Conservation (phyloP, 2,113 vertebrate genomes). For the Mustelus asterias region DNA sequence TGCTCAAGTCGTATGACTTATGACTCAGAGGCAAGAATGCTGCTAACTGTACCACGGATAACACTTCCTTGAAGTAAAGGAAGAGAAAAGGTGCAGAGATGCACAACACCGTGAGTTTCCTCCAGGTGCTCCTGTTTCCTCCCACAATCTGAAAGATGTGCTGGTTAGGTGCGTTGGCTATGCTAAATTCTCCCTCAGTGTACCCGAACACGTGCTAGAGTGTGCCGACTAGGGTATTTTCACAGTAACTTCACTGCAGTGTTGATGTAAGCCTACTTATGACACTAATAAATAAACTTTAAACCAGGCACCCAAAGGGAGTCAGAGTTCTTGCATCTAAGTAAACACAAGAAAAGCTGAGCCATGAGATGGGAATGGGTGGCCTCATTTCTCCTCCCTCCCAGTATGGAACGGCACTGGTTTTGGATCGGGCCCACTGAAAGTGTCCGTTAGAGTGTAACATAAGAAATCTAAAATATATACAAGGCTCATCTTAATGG, state of each 20-base stretch:
- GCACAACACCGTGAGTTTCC: neutral
- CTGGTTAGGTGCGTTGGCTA: too few relatives aligned
- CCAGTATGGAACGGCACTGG: neutral
- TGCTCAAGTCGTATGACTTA: neutral
- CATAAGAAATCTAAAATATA: neutral
- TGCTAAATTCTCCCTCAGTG: too few relatives aligned
- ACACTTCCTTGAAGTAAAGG: neutral
- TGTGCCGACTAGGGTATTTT: too few relatives aligned
- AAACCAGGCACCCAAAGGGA: neutral
- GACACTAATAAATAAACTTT: too few relatives aligned
- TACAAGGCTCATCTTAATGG: neutral
- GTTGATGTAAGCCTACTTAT: too few relatives aligned
- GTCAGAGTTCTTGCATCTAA: neutral
- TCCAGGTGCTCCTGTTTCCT: too few relatives aligned
- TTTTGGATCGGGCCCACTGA: neutral
- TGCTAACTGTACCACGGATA: neutral
- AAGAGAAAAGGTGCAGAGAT: neutral
- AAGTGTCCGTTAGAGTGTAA: neutral
- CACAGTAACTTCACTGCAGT: too few relatives aligned
- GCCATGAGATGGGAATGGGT: neutral
- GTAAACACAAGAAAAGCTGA: neutral
- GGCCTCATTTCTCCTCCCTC: neutral
- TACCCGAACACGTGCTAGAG: too few relatives aligned
- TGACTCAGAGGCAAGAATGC: neutral
- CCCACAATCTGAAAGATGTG: too few relatives aligned